These are phyloP conservation scores for Diachasma alloeum DNA, from an alignment of 1,140 invertebrate species.

Conservation along the genomic window DNA sequence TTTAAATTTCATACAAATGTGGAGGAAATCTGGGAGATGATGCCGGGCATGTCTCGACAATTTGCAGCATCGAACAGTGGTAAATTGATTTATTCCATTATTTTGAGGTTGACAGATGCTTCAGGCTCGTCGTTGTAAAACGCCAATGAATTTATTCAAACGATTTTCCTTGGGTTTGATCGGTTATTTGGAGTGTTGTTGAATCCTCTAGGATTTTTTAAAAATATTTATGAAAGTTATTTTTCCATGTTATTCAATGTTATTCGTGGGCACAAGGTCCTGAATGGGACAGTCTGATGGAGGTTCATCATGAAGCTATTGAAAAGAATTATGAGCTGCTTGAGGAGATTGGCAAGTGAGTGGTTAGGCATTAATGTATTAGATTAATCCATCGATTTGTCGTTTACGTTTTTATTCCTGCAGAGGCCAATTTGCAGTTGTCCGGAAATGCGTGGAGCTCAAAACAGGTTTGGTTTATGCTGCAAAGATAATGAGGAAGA, in stretches of 20 bases:
- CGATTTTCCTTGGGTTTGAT: constrained; percentile 4
- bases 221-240: constrained; percentile 18
- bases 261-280: constrained; percentile 37
- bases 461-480: constrained; percentile 70
- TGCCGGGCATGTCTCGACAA: constrained; percentile 58
- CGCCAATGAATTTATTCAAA: not conserved
- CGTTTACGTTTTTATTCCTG: constrained; percentile 36
- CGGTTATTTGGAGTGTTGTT: constrained; percentile 21
- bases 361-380: constrained; percentile 26
- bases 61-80: constrained; percentile 54
- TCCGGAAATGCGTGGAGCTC: constrained; percentile 70
- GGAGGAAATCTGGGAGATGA: constrained; percentile 59
- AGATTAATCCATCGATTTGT: not conserved
- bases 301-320: constrained; percentile 69
- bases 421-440: constrained; percentile 80
- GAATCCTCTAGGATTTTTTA: not conserved
- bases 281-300: constrained; percentile 64
- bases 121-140: constrained; percentile 17
- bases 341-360: constrained; percentile 73
- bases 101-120: constrained; percentile 50
- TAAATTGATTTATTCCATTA: constrained; percentile 25
- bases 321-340: constrained; percentile 69
- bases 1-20: constrained; percentile 35
- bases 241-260: constrained; percentile 5
- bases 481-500: constrained; percentile 77